Conservation (phyloP, 2,113 vertebrate species). For the Scalopus aquaticus region DNA sequence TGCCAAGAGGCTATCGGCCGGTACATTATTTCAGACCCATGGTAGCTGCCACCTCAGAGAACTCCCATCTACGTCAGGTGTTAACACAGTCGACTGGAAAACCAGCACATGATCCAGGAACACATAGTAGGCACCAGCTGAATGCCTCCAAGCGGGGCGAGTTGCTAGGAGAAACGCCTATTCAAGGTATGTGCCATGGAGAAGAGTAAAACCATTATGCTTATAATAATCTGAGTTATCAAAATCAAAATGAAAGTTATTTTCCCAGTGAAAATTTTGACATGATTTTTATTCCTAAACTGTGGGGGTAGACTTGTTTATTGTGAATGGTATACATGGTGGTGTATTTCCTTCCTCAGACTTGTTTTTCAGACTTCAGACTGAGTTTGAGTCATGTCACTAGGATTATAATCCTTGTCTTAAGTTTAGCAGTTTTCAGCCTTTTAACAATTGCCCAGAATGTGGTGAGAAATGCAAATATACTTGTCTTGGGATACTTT, state of each 20-base stretch:
- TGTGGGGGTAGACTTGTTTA: neutral
- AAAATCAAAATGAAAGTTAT: neutral
- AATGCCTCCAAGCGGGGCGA: conserved; percentile 89
- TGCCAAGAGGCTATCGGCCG: conserved; percentile 91
- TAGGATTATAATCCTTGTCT: neutral
- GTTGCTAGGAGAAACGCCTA: conserved; percentile 88
- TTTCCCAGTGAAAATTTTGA: neutral
- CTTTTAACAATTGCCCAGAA: neutral
- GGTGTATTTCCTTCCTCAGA: no score
- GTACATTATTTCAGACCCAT: conserved; percentile 90
- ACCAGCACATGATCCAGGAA: conserved; percentile 72
- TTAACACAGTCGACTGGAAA: conserved; percentile 88
- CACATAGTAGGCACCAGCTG: conserved; percentile 88
- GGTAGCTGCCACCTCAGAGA: conserved; percentile 82
- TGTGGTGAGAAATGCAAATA: neutral
- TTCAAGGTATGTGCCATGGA: conserved; percentile 85
- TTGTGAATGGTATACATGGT: neutral
- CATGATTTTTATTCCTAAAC: neutral
- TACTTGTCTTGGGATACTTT: neutral
- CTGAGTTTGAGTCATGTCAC: neutral
- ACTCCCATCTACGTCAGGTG: conserved; percentile 82
- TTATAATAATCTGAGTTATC: neutral
- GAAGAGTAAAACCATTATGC: neutral
- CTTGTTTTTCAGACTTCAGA: no score
- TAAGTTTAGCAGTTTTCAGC: neutral